A percentile compares a stretch with the other conserved stretches of the same genome.
Conservation (phyloP, 2,113 vertebrate genomes). For the Chaetorhynchus papuensis region DNA sequence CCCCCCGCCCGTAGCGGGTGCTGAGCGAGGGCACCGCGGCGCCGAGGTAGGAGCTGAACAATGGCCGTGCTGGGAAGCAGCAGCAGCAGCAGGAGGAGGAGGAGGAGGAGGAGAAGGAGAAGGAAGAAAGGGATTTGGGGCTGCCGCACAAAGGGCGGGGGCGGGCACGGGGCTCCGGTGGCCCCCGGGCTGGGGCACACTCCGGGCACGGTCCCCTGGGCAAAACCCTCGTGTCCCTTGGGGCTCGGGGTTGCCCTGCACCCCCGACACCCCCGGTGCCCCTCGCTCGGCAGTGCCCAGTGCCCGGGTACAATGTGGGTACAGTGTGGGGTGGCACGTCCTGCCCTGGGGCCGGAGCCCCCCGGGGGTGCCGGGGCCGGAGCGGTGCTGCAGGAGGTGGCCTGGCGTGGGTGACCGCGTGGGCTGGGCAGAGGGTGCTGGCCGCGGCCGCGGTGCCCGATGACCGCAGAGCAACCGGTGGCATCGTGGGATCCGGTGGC, state of each 20-base stretch:
- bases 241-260: neutral
- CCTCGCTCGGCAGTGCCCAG: accelerated
- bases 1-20: neutral
- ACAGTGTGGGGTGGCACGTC: neutral
- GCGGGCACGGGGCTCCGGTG: neutral
- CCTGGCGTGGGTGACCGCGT: neutral
- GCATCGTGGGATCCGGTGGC: accelerated
- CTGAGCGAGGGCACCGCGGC: neutral
- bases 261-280: neutral
- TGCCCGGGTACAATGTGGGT: accelerated
- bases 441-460: accelerated
- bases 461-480: neutral
- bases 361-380: accelerated
- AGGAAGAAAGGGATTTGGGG: neutral
- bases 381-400: neutral
- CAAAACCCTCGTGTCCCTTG: accelerated
- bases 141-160: neutral
- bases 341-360: neutral
- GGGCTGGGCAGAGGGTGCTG: neutral
- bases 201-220: neutral
- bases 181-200: neutral
- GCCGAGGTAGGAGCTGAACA: slow-evolving; percentile 14
- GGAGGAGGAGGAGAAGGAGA: neutral
- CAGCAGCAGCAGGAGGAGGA: neutral
- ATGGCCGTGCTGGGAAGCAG: neutral